Evolutionary conservation across 2,797 vertebrate species (phyloP).

Genomic region (Trachurus trachurus): DNA sequence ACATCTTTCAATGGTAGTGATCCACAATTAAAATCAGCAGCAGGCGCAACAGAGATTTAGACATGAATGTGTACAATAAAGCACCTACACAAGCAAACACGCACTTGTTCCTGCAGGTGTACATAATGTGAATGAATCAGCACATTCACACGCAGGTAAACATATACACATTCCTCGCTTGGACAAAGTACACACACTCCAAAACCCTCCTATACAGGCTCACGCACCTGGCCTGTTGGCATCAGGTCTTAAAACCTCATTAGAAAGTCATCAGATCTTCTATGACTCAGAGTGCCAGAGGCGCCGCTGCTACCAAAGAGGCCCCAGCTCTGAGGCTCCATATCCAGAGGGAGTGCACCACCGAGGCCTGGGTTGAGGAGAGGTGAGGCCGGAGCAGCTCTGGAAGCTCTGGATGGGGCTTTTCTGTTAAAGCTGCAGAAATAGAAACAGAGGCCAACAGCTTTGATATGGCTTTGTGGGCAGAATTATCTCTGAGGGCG

Average conservation of each 20-base stretch:
- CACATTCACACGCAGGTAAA: conserved; percentile 37
- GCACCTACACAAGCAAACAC: conserved; percentile 59
- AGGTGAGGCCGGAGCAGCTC: conserved; percentile 42
- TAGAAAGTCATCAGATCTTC: conserved; percentile 72
- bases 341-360: conserved; percentile 42
- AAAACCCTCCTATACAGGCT: conserved; percentile 54
- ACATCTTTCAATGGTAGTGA: conserved; percentile 33
- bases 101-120: conserved; percentile 67
- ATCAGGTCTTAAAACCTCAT: conserved; percentile 71
- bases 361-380: conserved; percentile 26
- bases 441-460: conserved; percentile 47
- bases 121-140: conserved; percentile 44
- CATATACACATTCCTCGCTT: conserved; percentile 43
- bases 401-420: conserved; percentile 37
- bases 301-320: conserved; percentile 58
- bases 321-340: conserved; percentile 46
- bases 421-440: conserved; percentile 49
- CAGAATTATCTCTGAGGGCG: conserved; percentile 64
- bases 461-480: conserved; percentile 69
- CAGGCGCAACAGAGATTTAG: conserved; percentile 33
- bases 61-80: conserved; percentile 45
- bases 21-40: conserved; percentile 22
- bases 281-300: conserved; percentile 66
- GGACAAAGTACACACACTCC: conserved; percentile 47
- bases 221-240: conserved; percentile 75